phyloP scores from a whole-genome alignment of 2,797 vertebrate genomes.

The Sebastolobus alascanus region DNA sequence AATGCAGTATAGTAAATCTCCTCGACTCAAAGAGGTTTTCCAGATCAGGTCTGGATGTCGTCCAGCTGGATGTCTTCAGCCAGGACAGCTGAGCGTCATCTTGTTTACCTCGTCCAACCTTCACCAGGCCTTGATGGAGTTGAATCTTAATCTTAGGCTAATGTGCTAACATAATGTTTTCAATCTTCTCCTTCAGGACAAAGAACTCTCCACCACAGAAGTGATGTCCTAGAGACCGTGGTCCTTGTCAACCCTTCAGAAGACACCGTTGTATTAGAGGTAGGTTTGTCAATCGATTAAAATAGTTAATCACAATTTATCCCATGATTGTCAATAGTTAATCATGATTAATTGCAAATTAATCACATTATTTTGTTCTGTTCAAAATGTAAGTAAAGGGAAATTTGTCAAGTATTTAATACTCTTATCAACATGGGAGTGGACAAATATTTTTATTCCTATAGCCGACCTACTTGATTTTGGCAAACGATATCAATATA shows the following conservation, averaged over 20 bases:
- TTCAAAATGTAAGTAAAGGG: too few species aligned
- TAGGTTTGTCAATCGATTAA: constrained; percentile 58
- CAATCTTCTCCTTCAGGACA: constrained; percentile 87
- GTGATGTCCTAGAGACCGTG: constrained; percentile 93
- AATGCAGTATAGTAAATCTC: constrained; percentile 52
- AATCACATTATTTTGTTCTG: too few species aligned
- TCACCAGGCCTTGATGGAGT: not conserved
- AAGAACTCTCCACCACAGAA: constrained; percentile 94
- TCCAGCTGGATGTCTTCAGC: constrained; percentile 43
- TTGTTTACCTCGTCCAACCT: constrained; percentile 21
- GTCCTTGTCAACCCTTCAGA: constrained; percentile 95
- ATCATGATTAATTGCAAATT: too few species aligned
- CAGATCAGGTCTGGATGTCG: constrained; percentile 43
- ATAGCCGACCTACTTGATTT: too few species aligned
- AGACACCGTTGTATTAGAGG: constrained; percentile 91
- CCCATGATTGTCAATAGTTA: too few species aligned
- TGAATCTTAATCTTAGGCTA: not conserved
- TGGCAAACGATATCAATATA: too few species aligned
- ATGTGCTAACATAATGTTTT: constrained; percentile 22
- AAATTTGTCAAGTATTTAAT: too few species aligned
- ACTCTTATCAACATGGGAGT: too few species aligned
- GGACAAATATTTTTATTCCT: too few species aligned
- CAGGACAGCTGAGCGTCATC: constrained; percentile 38
- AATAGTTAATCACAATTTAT: too few species aligned
- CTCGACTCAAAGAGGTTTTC: constrained; percentile 51